These are phyloP conservation scores for Nemoura dubitans DNA, from an alignment of 2,888 invertebrate species.

Conservation along the genomic window DNA sequence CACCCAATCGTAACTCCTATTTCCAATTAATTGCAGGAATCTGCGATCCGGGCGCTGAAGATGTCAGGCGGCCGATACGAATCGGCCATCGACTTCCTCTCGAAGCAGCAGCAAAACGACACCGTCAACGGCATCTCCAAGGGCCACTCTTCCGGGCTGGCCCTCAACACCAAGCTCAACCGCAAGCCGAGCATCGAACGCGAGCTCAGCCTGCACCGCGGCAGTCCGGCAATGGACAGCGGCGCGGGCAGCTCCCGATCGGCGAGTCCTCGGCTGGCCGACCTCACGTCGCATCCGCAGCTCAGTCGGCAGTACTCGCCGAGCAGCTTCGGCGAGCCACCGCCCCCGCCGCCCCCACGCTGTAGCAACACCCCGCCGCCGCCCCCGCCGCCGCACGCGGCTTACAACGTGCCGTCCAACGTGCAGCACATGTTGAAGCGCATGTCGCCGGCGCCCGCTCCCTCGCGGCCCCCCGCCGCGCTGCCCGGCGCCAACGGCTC, in stretches of 20 bases:
- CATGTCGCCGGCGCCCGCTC: conserved; percentile 77
- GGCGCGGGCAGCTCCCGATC: conserved; percentile 90
- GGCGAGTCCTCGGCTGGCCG: conserved; percentile 82
- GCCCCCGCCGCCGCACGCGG: conserved; percentile 68
- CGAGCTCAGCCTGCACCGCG: conserved; percentile 78
- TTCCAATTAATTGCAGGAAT: conserved; percentile 66
- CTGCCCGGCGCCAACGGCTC: conserved; percentile 62
- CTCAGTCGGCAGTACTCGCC: conserved; percentile 78
- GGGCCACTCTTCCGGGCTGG: conserved; percentile 56
- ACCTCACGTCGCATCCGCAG: conserved; percentile 67
- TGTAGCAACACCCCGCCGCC: conserved; percentile 71
- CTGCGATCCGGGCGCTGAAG: conserved; percentile 74
- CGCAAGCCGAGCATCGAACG: conserved; percentile 90
- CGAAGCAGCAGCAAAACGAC: conserved; percentile 65
- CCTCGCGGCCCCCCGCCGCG: conserved; percentile 53
- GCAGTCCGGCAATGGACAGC: conserved; percentile 85
- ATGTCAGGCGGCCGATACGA: conserved; percentile 75
- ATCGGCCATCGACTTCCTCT: conserved; percentile 65
- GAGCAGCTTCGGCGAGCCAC: conserved; percentile 65
- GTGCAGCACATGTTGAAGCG: conserved; percentile 78
- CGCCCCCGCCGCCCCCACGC: conserved; percentile 80
- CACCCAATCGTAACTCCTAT: background rate
- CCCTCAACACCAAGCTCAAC: conserved; percentile 75
- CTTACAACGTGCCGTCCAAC: conserved; percentile 62
- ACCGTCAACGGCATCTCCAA: conserved; percentile 66